These are phyloP conservation scores for Microtus pennsylvanicus DNA, from an alignment of 2,113 vertebrate species.

Conservation along the genomic window DNA sequence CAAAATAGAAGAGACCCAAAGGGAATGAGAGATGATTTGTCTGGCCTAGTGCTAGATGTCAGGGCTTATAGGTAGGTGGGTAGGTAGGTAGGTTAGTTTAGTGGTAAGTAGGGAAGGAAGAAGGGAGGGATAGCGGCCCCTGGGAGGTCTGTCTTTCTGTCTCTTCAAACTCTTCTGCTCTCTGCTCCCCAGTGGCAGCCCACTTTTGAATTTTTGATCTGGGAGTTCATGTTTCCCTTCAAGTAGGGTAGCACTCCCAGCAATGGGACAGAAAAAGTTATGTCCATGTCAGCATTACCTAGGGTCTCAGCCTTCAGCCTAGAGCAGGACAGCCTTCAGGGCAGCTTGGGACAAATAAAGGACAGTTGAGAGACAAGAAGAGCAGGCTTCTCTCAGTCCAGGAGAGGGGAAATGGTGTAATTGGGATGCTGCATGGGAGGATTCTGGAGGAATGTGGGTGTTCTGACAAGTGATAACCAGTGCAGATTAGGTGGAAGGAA, in stretches of 20 bases:
- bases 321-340: neutral
- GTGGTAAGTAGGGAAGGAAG: too few relatives aligned
- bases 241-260: neutral
- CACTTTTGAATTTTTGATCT: neutral
- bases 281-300: neutral
- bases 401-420: neutral
- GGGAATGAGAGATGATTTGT: neutral
- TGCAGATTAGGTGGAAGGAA: neutral
- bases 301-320: neutral
- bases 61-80: neutral
- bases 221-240: neutral
- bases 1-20: neutral
- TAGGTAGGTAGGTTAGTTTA: neutral
- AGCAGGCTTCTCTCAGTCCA: neutral
- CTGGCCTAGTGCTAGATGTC: neutral
- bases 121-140: neutral
- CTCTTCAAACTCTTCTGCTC: neutral
- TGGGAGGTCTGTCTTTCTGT: neutral
- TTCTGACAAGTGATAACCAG: neutral
- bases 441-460: neutral
- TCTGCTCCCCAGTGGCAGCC: neutral
- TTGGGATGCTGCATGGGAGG: neutral
- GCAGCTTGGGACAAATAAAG: neutral
- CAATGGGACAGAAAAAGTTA: neutral
- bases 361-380: neutral